phyloP scores from a whole-genome alignment of 2,797 vertebrate species.

The Gadopsis marmoratus region DNA sequence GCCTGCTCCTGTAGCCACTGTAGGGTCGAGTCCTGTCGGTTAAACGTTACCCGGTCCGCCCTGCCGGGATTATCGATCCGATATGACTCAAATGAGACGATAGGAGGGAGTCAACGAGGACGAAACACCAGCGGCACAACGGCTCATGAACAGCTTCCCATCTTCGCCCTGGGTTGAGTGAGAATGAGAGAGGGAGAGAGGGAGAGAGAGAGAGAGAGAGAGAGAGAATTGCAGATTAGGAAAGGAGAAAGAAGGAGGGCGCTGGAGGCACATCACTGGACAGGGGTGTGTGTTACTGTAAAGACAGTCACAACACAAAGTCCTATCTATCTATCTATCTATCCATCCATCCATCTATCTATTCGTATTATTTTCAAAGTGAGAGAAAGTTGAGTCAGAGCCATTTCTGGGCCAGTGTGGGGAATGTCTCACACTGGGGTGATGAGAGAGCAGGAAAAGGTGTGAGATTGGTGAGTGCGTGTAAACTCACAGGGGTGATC shows the following conservation, averaged over 20 bases:
- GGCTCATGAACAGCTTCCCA: constrained; percentile 46
- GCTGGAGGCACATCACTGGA: constrained; percentile 55
- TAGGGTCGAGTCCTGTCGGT: constrained; percentile 47
- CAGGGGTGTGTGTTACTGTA: constrained; percentile 42
- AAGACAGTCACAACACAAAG: constrained; percentile 16
- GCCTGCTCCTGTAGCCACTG: constrained; percentile 59
- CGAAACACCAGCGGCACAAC: constrained; percentile 45
- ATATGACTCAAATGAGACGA: constrained; percentile 47
- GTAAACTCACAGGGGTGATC: constrained; percentile 45
- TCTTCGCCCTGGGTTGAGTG: constrained; percentile 42
- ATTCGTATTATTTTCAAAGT: constrained; percentile 31
- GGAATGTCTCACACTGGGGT: constrained; percentile 72
- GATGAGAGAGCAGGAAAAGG: constrained; percentile 47
- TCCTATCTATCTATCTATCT: constrained; percentile 24
- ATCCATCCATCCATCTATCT: constrained; percentile 42
- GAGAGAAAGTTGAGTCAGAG: constrained; percentile 43
- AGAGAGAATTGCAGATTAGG: constrained; percentile 38
- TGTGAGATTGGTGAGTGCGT: constrained; percentile 60
- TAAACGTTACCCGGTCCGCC: constrained; percentile 28
- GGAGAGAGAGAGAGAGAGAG: constrained; percentile 21
- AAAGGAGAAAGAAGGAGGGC: constrained; percentile 43
- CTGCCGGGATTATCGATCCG: constrained; percentile 66
- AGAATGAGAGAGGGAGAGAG: constrained; percentile 34
- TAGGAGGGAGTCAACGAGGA: constrained; percentile 49
- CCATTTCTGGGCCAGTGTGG: constrained; percentile 52